Conservation (phyloP, 2,797 vertebrate species). For the Remorina albescens region DNA sequence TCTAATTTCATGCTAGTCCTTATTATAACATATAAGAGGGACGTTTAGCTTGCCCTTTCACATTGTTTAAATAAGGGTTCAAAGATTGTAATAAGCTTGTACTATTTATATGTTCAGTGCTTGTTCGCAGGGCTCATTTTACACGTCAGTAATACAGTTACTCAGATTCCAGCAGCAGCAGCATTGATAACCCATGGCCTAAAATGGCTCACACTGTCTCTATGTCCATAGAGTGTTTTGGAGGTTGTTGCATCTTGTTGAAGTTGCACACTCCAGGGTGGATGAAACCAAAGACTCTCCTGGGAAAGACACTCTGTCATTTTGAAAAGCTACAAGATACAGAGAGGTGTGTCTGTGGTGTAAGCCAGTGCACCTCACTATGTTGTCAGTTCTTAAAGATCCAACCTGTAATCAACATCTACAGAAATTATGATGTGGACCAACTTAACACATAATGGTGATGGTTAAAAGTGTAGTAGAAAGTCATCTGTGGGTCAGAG, state of each 20-base stretch:
- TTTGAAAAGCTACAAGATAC: not conserved
- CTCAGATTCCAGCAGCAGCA: conserved; percentile 11
- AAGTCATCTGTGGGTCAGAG: not conserved
- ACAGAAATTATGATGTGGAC: not conserved
- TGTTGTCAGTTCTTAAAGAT: not conserved
- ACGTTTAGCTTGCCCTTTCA: not conserved
- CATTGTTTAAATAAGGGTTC: no score
- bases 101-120: not conserved
- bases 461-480: not conserved
- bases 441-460: not conserved
- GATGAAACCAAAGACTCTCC: conserved; percentile 1
- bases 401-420: not conserved
- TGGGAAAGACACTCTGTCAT: not conserved
- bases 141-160: not conserved
- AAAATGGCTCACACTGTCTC: conserved; percentile 22
- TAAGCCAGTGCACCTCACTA: not conserved
- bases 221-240: conserved; percentile 7
- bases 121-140: conserved; percentile 27
- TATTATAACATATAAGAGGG: not conserved
- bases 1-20: not conserved
- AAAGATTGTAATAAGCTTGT: no score
- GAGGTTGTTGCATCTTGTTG: not conserved
- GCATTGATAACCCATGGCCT: conserved; percentile 16
- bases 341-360: not conserved
- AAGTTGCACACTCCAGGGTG: conserved; percentile 2